Conservation (phyloP, 2,888 invertebrate genomes). For the Stegophylla sp. region DNA sequence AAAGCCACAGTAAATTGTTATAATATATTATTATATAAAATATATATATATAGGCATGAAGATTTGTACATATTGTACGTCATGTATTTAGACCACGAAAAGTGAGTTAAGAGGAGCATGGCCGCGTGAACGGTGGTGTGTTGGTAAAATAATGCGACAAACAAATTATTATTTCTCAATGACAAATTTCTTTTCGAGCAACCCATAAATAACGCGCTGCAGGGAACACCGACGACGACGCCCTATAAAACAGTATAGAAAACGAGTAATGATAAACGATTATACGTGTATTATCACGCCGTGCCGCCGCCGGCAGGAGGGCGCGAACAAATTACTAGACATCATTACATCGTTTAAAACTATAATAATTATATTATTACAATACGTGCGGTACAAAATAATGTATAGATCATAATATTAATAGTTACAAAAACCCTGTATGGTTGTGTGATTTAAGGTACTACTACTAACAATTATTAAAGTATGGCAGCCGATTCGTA, state of each 20-base stretch:
- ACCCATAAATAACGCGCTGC: slow-evolving; percentile 24
- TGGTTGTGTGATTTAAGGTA: too few species aligned
- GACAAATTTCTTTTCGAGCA: slow-evolving; percentile 44
- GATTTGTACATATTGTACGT: too few species aligned
- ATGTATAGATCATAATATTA: neutral
- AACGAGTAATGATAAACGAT: slow-evolving; percentile 25
- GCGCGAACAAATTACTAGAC: slow-evolving; percentile 19
- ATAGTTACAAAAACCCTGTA: too few species aligned
- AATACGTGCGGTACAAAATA: neutral
- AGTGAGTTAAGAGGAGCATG: neutral
- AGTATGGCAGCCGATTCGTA: neutral
- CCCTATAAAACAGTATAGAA: neutral
- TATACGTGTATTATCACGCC: too few species aligned
- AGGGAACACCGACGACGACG: slow-evolving; percentile 15
- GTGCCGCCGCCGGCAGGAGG: neutral
- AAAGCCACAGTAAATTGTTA: too few species aligned
- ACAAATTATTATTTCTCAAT: slow-evolving; percentile 45
- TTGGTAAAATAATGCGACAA: neutral
- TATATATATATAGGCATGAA: too few species aligned
- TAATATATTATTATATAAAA: too few species aligned
- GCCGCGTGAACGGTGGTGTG: neutral
- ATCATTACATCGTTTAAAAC: slow-evolving; percentile 13
- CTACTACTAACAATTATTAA: too few species aligned
- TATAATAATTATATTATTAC: neutral
- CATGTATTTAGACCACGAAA: too few species aligned